Percentiles rank a stretch among this genome's conserved stretches.
phyloP scores from a whole-genome alignment of 2,113 vertebrate species.

The Macroglossus sobrinus region DNA sequence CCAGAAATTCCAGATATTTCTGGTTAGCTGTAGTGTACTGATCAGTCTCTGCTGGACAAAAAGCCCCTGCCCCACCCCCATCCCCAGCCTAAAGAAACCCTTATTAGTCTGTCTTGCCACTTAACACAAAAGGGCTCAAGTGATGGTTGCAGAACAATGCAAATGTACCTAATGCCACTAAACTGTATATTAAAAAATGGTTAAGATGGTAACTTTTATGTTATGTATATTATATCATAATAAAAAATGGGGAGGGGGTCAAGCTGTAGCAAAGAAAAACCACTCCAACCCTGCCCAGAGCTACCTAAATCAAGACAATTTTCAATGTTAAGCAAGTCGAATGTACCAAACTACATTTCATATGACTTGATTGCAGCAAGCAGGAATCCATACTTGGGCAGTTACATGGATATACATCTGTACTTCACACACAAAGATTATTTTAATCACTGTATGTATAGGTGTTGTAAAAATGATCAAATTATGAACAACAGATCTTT shows the following conservation, averaged over 20 bases:
- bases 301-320: not conserved
- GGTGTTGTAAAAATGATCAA: slow-evolving; percentile 12
- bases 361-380: not conserved
- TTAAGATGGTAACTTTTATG: not conserved
- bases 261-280: not conserved
- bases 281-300: not conserved
- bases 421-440: slow-evolving; percentile 36
- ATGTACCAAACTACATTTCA: not conserved
- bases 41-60: not conserved
- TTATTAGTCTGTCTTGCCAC: not conserved
- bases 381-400: not conserved
- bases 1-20: not conserved
- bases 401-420: slow-evolving; percentile 25
- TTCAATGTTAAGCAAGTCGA: not conserved
- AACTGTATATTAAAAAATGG: not conserved
- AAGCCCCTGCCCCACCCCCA: too few species aligned
- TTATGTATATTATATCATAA: not conserved
- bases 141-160: not conserved
- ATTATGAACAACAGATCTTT: not conserved
- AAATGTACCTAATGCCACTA: not conserved
- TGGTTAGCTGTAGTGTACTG: not conserved
- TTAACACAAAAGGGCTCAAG: not conserved
- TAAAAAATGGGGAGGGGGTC: not conserved
- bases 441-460: not conserved
- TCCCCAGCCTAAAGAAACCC: not conserved